Evolutionary conservation across 2,888 invertebrate genomes (phyloP).

Genomic region (Plusia festucae): DNA sequence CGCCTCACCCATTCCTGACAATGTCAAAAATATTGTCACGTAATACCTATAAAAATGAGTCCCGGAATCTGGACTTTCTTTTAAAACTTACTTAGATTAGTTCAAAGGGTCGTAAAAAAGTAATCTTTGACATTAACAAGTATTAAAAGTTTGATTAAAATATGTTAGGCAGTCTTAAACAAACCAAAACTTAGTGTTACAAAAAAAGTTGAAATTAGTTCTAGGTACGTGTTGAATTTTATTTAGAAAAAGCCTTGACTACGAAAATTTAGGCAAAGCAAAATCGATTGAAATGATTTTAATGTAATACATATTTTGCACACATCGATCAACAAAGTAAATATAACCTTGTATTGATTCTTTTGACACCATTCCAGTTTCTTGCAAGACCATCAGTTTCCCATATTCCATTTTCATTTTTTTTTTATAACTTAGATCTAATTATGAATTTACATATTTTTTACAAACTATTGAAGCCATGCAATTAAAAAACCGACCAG

Average conservation of each 20-base stretch:
- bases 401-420: too few species aligned
- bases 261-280: too few species aligned
- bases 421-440: too few species aligned
- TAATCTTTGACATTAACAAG: slow-evolving; percentile 7
- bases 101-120: slow-evolving; percentile 8
- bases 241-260: not conserved
- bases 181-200: not conserved
- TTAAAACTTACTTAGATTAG: slow-evolving; percentile 8
- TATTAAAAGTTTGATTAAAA: slow-evolving; percentile 7
- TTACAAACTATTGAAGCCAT: too few species aligned
- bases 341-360: too few species aligned
- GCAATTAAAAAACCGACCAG: too few species aligned
- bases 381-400: too few species aligned
- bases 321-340: too few species aligned
- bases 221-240: not conserved
- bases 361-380: too few species aligned
- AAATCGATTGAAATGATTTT: too few species aligned
- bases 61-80: slow-evolving; percentile 2
- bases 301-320: too few species aligned
- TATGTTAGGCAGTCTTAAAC: slow-evolving; percentile 1
- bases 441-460: too few species aligned
- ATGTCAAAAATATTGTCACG: slow-evolving; percentile 2
- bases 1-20: not conserved
- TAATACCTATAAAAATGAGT: slow-evolving; percentile 6
- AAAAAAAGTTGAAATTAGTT: not conserved